Evolutionary conservation across 2,113 vertebrate species (phyloP).

Genomic region (Pimephales promelas): DNA sequence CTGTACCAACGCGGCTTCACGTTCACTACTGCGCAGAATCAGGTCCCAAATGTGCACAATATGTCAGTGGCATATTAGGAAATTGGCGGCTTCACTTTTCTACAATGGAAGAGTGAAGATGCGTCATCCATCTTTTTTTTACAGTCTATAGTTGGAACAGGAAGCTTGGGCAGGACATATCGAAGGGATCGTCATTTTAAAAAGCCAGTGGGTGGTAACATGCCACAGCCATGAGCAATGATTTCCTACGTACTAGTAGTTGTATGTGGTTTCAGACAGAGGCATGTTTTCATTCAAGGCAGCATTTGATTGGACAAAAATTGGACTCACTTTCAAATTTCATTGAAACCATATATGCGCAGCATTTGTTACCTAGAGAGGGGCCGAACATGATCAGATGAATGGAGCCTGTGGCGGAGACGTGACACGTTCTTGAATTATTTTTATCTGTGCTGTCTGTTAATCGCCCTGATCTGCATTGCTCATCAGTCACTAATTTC

Average conservation of each 20-base stretch:
- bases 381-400: background rate
- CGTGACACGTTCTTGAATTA: slow-evolving; percentile 14
- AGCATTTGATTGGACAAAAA: background rate
- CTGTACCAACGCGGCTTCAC: no score
- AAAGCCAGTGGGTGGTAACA: background rate
- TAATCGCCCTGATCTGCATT: slow-evolving; percentile 46
- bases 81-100: no score
- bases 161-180: background rate
- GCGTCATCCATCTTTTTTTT: no score
- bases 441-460: slow-evolving; percentile 8
- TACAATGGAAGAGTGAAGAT: no score
- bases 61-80: no score
- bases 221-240: background rate
- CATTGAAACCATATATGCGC: no score
- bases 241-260: background rate
- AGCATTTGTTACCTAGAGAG: background rate
- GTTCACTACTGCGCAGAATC: no score
- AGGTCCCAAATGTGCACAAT: no score
- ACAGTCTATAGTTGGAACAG: background rate
- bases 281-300: background rate
- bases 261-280: background rate
- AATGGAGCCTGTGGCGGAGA: background rate
- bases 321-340: background rate
- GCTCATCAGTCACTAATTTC: slow-evolving; percentile 48
- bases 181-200: background rate